Evolutionary conservation across 1,140 invertebrate genomes (phyloP).

Genomic region (Venturia canescens): DNA sequence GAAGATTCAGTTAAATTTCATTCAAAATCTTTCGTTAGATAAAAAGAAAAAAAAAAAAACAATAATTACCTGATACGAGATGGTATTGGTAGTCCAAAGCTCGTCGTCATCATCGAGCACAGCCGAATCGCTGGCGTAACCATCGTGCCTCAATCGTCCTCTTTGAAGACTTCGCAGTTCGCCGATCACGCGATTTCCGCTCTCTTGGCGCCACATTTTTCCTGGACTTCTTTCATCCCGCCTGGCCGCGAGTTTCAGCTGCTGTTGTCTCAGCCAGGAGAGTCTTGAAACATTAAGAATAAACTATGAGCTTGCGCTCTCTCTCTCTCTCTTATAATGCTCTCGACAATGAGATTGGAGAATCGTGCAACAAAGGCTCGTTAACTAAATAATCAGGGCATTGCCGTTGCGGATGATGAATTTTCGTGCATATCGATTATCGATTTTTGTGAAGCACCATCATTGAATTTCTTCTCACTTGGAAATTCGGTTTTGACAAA

Average conservation of each 20-base stretch:
- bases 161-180: slow-evolving; percentile 80
- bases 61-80: slow-evolving; percentile 64
- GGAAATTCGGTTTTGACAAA: too few species aligned
- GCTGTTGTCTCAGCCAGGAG: slow-evolving; percentile 80
- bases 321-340: neutral
- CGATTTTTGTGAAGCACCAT: neutral
- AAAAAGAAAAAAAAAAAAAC: neutral
- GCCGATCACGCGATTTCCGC: slow-evolving; percentile 81
- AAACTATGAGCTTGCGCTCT: slow-evolving; percentile 2
- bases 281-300: slow-evolving; percentile 40
- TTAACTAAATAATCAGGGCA: slow-evolving; percentile 31
- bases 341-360: neutral
- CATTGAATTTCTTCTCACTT: too few species aligned
- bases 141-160: slow-evolving; percentile 78
- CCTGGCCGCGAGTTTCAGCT: slow-evolving; percentile 83
- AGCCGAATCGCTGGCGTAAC: slow-evolving; percentile 87
- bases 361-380: slow-evolving; percentile 43
- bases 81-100: slow-evolving; percentile 67
- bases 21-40: too few species aligned
- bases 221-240: slow-evolving; percentile 82
- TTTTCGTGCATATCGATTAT: slow-evolving; percentile 29
- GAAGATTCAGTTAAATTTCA: too few species aligned
- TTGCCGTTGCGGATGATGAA: slow-evolving; percentile 35
- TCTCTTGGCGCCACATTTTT: slow-evolving; percentile 83
- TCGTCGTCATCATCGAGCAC: slow-evolving; percentile 83